Base-by-base conservation (phyloP, 2,113 vertebrate species). In the Stigmatopora argus region DNA sequence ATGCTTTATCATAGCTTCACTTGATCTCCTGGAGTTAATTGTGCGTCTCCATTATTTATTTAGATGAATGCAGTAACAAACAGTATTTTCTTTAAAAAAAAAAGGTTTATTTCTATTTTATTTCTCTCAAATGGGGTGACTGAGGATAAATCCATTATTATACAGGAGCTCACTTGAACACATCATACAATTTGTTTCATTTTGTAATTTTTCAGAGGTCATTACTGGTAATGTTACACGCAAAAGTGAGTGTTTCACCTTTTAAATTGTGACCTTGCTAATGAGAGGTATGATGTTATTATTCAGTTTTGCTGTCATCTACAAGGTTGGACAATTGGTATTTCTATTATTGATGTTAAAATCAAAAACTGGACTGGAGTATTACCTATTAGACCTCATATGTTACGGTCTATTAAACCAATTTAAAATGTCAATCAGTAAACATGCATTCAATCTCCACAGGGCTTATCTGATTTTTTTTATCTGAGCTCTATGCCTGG, bases 81-180 rank as follows among this genome's bases (percentile, higher is more conserved):
- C 65, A 58, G 61, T 69, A 75, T 79, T 87, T 70, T 74, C 45
- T 52, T 45, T 77, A 48, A 51, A 49, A 59, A 60, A 52, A 70
- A 78, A 78, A n/a, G n/a, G n/a, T 31, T 31, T 31, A 31, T 31
- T 31, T 31, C 26, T 31, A 31, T 31, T 31, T 72, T 46, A 52
- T 70, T 62, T 71, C 66, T 61, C 53, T 72, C 53, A 66, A 74
- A 48, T 35, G 41, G 70, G 79, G 80, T 69, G 70, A 74, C 73
- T 61, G 75, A 85, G 57, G 48, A n/a, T 17, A 45, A 71, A 77
- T 78, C 61, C 67, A 68, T 47, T 73, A 18, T 21, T 49, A 57
- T 62, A 56, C 14, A 44, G 48, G 68, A 64, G 67, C 52, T 69
- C 66, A 55, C 47, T 21, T 53, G 19, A 23, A 19, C 10, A 23